Conservation (phyloP, 2,797 vertebrate genomes). For the Helostoma temminkii region DNA sequence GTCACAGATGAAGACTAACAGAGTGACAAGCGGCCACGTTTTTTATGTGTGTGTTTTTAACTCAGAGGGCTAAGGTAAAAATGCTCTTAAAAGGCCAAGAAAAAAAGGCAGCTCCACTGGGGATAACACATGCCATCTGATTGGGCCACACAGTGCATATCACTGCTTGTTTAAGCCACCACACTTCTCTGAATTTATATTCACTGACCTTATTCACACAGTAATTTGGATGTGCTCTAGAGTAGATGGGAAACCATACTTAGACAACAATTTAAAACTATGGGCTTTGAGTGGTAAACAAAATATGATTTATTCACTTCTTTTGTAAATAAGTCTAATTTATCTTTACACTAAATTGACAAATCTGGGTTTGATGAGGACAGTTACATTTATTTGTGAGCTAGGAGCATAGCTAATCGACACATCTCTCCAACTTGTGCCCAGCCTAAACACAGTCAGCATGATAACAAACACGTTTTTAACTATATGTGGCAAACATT, state of each 20-base stretch:
- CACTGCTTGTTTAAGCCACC: conserved; percentile 16
- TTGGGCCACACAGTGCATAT: conserved; percentile 39
- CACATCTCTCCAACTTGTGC: too few relatives aligned
- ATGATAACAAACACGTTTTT: too few relatives aligned
- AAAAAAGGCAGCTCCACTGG: conserved; percentile 25
- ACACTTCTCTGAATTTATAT: conserved; percentile 19
- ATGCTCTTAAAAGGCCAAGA: conserved; percentile 43
- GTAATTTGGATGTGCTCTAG: conserved; percentile 13
- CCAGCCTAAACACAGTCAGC: too few relatives aligned
- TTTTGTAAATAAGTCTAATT: too few relatives aligned
- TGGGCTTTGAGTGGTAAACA: too few relatives aligned
- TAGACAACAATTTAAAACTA: conserved; percentile 1
- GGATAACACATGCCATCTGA: conserved; percentile 43
- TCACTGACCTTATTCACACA: conserved; percentile 16
- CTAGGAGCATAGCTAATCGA: too few relatives aligned
- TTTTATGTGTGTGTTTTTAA: conserved; percentile 76
- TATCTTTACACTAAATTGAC: too few relatives aligned
- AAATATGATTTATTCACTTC: too few relatives aligned
- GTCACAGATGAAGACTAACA: conserved; percentile 87
- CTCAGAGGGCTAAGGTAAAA: conserved; percentile 35
- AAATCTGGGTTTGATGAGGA: too few relatives aligned
- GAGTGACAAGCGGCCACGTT: conserved; percentile 88
- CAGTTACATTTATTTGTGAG: too few relatives aligned
- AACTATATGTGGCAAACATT: too few relatives aligned
- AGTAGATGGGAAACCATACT: background rate